Base-by-base conservation (phyloP, 2,888 invertebrate species). In the Volucella inflata region DNA sequence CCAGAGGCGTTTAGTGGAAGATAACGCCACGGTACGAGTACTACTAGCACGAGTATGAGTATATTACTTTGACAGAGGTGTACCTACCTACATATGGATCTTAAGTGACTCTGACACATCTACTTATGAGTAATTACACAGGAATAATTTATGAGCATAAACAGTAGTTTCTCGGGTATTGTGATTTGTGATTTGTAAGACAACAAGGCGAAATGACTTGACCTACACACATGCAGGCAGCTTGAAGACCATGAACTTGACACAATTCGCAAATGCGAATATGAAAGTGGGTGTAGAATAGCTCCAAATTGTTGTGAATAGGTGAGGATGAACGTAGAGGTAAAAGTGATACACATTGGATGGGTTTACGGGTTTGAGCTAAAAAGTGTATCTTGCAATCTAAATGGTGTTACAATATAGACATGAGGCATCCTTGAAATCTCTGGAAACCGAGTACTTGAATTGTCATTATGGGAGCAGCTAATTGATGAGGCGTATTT, bases 61-160 rank as follows among this genome's bases (percentile, higher is more conserved):
- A 60, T 48, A 30, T 55, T 55, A 60, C 68, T 40, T 75, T 59
- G 40, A 12, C 57, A 71, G 80, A 80, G 84, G 70, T 78, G 78
- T 55, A 53, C 55, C 53, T 72, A 64, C 79, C 21, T 60, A 62
- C 68, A 70, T 40, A 74, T 74, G 68, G 68, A 64, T 64, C 79
- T 84, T 84, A 84, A 84, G 84, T 84, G 84, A 55, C 53, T 36
- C 71, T 84, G 84, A 84, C 84, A 84, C 78, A 75, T 71, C 75
- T 80, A 60, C 68, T 84, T 84, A 65, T 80, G 80, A 80, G 84
- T 80, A 84, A 84, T 84, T 84, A 84, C 80, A 75, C 75, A 44
- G 55, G 65, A 79, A 84, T 84, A 84, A 84, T 84, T 84, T 84
- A 84, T 71, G 80, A 65, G 74, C 14, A 48, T 48, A 30, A 30